Evolutionary conservation across 2,797 vertebrate species (phyloP).

Genomic region (Pseudomugil gertrudae): DNA sequence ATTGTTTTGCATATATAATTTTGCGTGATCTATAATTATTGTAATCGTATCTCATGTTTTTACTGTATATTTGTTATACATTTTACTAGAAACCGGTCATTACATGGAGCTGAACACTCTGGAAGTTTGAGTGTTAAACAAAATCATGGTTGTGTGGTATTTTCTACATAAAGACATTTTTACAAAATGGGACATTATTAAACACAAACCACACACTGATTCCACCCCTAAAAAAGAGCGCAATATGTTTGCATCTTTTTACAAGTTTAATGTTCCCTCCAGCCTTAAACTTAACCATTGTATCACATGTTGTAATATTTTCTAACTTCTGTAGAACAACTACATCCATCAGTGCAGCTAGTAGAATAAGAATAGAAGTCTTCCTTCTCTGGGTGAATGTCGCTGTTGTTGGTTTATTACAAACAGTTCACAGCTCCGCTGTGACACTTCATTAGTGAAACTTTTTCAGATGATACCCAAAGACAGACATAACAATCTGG

Average conservation of each 20-base stretch:
- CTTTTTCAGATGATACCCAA: background rate
- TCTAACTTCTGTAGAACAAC: constrained; percentile 50
- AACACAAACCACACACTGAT: constrained; percentile 29
- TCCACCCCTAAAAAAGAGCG: constrained; percentile 19
- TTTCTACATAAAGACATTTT: constrained; percentile 39
- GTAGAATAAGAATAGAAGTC: constrained; percentile 22
- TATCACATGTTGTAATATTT: constrained; percentile 47
- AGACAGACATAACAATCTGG: no score
- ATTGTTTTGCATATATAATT: background rate
- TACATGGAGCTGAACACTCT: no score
- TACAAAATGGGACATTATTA: constrained; percentile 32
- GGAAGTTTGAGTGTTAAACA: constrained; percentile 35
- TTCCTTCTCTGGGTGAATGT: background rate
- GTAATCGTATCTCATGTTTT: background rate
- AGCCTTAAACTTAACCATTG: constrained; percentile 62
- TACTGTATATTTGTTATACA: no score
- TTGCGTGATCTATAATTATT: background rate
- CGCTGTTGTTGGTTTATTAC: background rate
- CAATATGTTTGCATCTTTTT: constrained; percentile 58
- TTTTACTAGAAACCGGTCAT: no score
- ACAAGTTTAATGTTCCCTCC: no score
- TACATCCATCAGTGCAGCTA: constrained; percentile 42
- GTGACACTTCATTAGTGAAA: background rate
- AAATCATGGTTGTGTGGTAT: constrained; percentile 8
- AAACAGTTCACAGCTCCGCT: background rate